Conservation (phyloP, 2,797 vertebrate genomes). For the Meriones psammophilus region DNA sequence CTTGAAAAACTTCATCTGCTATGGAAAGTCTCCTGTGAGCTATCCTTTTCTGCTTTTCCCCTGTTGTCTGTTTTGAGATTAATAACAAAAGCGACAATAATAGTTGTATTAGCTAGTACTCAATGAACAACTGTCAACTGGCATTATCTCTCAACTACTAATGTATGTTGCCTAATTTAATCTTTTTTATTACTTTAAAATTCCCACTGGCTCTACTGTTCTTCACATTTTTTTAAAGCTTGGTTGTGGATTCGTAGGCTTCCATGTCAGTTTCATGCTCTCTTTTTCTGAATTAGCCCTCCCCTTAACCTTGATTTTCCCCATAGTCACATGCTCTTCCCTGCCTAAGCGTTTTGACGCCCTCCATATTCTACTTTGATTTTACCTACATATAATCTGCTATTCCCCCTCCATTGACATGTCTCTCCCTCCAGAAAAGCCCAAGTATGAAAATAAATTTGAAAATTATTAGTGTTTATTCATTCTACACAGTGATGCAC, state of each 20-base stretch:
- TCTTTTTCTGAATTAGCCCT: background rate
- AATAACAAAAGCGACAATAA: background rate
- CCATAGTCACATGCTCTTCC: too few relatives aligned
- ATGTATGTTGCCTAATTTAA: background rate
- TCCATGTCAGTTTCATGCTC: too few relatives aligned
- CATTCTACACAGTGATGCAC: background rate
- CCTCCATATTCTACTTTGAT: too few relatives aligned
- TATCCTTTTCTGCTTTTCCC: constrained; percentile 5
- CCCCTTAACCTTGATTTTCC: background rate
- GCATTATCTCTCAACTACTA: background rate
- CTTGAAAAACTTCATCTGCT: constrained; percentile 31
- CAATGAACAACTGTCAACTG: background rate
- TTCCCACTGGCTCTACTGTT: background rate
- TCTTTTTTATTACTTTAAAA: background rate
- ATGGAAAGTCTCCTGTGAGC: background rate
- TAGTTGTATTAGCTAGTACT: background rate
- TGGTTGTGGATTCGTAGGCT: background rate
- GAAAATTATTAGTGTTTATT: background rate
- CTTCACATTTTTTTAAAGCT: background rate
- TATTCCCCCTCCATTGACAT: background rate
- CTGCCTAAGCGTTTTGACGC: background rate
- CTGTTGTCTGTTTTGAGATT: background rate
- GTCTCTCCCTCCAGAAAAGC: background rate
- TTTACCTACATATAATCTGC: background rate
- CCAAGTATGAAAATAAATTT: background rate